phyloP scores from a whole-genome alignment of 1,140 invertebrate genomes.

The Apis laboriosa region DNA sequence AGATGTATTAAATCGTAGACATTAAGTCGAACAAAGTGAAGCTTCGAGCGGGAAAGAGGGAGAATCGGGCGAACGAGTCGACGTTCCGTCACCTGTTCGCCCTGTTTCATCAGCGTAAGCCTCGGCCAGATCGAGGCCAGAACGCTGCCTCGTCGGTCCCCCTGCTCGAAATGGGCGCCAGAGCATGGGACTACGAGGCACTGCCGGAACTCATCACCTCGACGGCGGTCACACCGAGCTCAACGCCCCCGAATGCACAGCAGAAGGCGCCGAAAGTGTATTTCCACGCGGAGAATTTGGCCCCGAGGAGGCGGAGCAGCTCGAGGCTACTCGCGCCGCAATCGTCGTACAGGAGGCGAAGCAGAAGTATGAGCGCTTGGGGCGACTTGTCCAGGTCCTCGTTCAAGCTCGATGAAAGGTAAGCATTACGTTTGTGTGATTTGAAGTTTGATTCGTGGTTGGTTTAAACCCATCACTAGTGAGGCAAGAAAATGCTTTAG shows the following conservation, averaged over 20 bases:
- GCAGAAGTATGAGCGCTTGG: slow-evolving; percentile 92
- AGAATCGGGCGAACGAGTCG: slow-evolving; percentile 42
- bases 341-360: slow-evolving; percentile 81
- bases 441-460: too few relatives aligned
- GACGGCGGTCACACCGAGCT: slow-evolving; percentile 73
- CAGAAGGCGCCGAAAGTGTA: slow-evolving; percentile 83
- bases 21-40: slow-evolving; percentile 51
- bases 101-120: slow-evolving; percentile 54
- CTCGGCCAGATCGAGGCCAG: slow-evolving; percentile 69
- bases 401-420: slow-evolving; percentile 91
- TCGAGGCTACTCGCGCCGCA: slow-evolving; percentile 75
- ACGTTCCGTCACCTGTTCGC: slow-evolving; percentile 49
- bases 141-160: slow-evolving; percentile 73
- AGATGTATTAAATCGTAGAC: slow-evolving; percentile 14
- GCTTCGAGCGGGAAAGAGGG: slow-evolving; percentile 36
- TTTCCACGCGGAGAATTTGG: slow-evolving; percentile 85
- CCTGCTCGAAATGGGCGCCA: slow-evolving; percentile 76
- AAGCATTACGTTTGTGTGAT: not conserved
- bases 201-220: slow-evolving; percentile 79
- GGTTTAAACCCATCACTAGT: too few relatives aligned
- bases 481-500: too few relatives aligned
- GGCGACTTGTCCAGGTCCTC: slow-evolving; percentile 90
- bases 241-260: slow-evolving; percentile 73
- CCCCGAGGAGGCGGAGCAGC: slow-evolving; percentile 83
- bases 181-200: slow-evolving; percentile 82